Evolutionary conservation across 2,888 invertebrate species (phyloP), one percentile per base, ranked within the genome.

Genomic region (Heliconius cydno): DNA sequence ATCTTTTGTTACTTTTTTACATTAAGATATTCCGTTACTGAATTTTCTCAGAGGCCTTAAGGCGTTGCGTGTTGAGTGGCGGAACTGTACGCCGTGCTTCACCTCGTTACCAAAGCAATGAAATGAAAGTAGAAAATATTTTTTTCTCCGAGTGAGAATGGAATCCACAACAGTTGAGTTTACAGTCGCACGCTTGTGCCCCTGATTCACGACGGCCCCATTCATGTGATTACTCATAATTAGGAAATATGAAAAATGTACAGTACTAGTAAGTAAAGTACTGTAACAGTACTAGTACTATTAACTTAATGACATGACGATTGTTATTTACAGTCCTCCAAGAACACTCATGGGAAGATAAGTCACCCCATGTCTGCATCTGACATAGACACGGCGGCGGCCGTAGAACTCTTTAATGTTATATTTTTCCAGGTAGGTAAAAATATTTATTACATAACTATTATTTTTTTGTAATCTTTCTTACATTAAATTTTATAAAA

Each of bases 281-380:
- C 52, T 19, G 10, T n/a, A 57, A 7, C 57, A 57, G 22, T 57
- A 22, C 57, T 7, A 34, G 34, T 34, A 34, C 1, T 34, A 34
- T 7, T 34, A 34, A 34, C 7, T 34, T 57, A 19, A 22, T 22
- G 57, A 60, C 10, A 4, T n/a, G 1, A 60, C n/a, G 9, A 60
- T n/a, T 60, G n/a, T n/a, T 60, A 60, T 60, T 60, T 60, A 3
- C 83, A 90, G 90, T 85, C 90, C 1, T 81, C 86, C 13, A 82
- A 87, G 72, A 87, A 88, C 81, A 89, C 90, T 9, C 82, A 86
- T 13, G 90, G 90, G 0, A 85, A 87, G 82, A 90, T 90, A 80
- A 88, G 87, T 75, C 34, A 80, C 0, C 88, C 90, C 2, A 85
- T 91, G 6, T 80, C 83, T n/a, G 65, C 83, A 22, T 83, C 85